phyloP scores from a whole-genome alignment of 2,113 vertebrate species.

The Trochalopteron elliotii region DNA sequence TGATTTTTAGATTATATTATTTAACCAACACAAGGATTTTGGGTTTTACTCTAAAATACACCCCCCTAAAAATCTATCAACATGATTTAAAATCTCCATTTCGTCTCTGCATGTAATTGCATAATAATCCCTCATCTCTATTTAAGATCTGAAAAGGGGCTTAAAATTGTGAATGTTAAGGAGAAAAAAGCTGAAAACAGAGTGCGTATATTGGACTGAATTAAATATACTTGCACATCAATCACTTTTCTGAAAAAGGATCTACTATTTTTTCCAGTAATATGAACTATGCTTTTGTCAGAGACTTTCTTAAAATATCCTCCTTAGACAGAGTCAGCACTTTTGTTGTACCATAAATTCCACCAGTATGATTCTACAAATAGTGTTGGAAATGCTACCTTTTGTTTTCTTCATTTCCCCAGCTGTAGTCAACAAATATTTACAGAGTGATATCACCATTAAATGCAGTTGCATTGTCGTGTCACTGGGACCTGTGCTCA shows the following conservation, averaged over 20 bases:
- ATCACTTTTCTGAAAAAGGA: background rate
- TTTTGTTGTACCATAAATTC: background rate
- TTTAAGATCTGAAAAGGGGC: background rate
- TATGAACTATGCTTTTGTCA: background rate
- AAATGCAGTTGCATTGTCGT: background rate
- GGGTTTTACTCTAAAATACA: background rate
- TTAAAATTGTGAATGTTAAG: background rate
- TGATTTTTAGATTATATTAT: background rate
- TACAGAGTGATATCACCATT: background rate
- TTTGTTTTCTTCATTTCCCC: background rate
- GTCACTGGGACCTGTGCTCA: background rate
- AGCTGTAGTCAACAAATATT: background rate
- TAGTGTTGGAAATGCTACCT: background rate
- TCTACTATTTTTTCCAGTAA: background rate
- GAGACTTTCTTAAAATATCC: background rate
- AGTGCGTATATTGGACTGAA: background rate
- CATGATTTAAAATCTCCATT: background rate
- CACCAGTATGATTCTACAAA: background rate
- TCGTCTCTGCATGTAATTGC: background rate
- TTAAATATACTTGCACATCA: background rate
- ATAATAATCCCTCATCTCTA: background rate
- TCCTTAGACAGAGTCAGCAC: background rate
- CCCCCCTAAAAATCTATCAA: rapidly evolving
- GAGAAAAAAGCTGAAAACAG: background rate
- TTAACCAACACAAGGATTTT: background rate